These are phyloP conservation scores for Noctua janthe DNA, from an alignment of 2,888 invertebrate genomes.

Conservation along the genomic window DNA sequence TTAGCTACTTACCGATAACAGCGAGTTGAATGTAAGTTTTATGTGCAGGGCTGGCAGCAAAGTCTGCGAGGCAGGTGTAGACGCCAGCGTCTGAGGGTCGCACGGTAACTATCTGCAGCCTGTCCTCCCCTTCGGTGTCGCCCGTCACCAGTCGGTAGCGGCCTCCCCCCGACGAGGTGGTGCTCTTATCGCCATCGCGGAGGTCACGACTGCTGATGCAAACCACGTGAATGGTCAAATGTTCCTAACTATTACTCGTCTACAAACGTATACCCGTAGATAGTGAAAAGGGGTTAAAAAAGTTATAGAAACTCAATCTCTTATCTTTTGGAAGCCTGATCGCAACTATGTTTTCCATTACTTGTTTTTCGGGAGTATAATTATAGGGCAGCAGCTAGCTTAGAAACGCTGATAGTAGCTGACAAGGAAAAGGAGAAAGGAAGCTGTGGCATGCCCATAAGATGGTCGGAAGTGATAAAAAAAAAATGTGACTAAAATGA, in stretches of 20 bases:
- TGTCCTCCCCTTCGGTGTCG: constrained; percentile 73
- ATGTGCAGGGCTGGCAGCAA: constrained; percentile 81
- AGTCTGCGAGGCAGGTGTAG: constrained; percentile 85
- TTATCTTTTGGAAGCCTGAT: background rate
- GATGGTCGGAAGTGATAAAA: background rate
- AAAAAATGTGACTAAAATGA: background rate
- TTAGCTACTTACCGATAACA: constrained; percentile 79
- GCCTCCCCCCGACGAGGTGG: constrained; percentile 68
- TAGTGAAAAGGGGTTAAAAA: background rate
- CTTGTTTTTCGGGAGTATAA: background rate
- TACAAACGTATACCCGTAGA: background rate
- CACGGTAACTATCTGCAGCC: constrained; percentile 78
- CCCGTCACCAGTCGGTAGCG: constrained; percentile 79
- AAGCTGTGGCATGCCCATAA: background rate
- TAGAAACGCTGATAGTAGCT: background rate
- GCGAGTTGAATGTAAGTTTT: constrained; percentile 81
- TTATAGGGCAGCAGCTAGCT: background rate
- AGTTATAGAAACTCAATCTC: background rate
- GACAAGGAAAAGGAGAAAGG: too few species aligned
- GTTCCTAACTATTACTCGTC: constrained; percentile 7
- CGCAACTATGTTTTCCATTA: background rate
- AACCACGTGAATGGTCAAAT: constrained; percentile 54
- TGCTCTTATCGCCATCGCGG: constrained; percentile 73
- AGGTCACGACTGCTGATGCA: constrained; percentile 86
- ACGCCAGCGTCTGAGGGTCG: constrained; percentile 80